These are phyloP conservation scores for Smittia sp. DNA, from an alignment of 2,888 invertebrate species.

Conservation along the genomic window DNA sequence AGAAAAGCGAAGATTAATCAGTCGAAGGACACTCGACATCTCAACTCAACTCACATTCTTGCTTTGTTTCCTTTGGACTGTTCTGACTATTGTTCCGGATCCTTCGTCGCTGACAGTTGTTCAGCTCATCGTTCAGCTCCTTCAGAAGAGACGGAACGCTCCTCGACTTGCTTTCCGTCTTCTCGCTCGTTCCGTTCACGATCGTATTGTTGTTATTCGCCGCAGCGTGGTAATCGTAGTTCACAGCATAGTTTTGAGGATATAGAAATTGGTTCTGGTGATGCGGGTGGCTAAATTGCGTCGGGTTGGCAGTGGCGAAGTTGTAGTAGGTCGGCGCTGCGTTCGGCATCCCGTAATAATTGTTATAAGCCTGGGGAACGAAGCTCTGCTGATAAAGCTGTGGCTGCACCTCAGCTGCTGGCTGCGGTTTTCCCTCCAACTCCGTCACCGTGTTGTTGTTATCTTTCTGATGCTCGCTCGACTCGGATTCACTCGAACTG, in stretches of 20 bases:
- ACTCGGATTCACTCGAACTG: constrained; percentile 37
- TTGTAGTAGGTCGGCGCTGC: not conserved
- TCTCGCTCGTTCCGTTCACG: not conserved
- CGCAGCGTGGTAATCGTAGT: not conserved
- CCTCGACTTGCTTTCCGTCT: constrained; percentile 50
- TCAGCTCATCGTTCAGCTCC: constrained; percentile 67
- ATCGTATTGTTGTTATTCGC: constrained; percentile 21
- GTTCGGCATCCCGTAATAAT: not conserved
- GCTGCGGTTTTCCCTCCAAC: not conserved
- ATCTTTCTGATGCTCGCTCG: constrained; percentile 24
- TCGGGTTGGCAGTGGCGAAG: not conserved
- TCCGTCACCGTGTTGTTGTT: not conserved
- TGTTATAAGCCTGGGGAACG: constrained; percentile 16
- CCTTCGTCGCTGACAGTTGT: constrained; percentile 56
- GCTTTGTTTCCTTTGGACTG: constrained; percentile 47
- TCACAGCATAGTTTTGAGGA: constrained; percentile 37
- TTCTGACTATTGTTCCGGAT: constrained; percentile 59
- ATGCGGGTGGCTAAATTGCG: not conserved
- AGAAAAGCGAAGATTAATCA: no score
- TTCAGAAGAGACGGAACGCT: constrained; percentile 75
- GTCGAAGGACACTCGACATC: no score
- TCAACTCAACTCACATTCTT: constrained; percentile 42
- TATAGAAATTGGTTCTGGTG: constrained; percentile 21
- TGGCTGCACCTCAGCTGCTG: not conserved
- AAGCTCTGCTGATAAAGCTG: not conserved